Conservation (phyloP, 1,140 invertebrate genomes). For the Conopomorpha cramerella region DNA sequence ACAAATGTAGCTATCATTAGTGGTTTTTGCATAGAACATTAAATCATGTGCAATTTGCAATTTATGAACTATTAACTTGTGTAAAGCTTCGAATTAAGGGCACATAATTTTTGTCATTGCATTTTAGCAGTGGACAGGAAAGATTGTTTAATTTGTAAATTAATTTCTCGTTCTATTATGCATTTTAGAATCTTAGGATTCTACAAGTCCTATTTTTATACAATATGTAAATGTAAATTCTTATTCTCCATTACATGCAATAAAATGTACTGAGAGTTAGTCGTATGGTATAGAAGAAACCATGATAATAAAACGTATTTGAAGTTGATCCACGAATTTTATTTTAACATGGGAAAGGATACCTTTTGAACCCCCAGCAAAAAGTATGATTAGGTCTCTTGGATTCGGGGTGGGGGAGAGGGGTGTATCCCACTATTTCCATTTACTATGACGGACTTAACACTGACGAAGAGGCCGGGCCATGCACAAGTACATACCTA, state of each 20-base stretch:
- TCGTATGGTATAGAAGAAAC: slow-evolving; percentile 46
- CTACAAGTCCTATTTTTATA: slow-evolving; percentile 59
- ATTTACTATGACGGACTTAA: too few relatives aligned
- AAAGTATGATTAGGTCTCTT: too few relatives aligned
- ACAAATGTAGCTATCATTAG: slow-evolving; percentile 42
- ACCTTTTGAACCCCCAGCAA: too few relatives aligned
- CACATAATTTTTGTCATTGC: slow-evolving; percentile 47
- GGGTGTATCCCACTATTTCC: too few relatives aligned
- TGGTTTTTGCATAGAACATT: slow-evolving; percentile 43
- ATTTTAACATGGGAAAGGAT: too few relatives aligned
- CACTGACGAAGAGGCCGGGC: too few relatives aligned
- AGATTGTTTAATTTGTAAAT: slow-evolving; percentile 43
- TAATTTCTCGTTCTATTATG: slow-evolving; percentile 50
- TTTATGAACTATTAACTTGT: slow-evolving; percentile 24
- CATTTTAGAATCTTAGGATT: slow-evolving; percentile 47
- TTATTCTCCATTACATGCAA: slow-evolving; percentile 53
- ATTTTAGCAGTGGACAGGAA: slow-evolving; percentile 49
- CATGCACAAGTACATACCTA: too few relatives aligned
- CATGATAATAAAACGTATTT: slow-evolving; percentile 54
- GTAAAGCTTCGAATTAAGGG: slow-evolving; percentile 30
- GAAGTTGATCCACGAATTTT: slow-evolving; percentile 24
- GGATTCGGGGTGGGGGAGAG: too few relatives aligned
- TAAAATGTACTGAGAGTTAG: slow-evolving; percentile 45
- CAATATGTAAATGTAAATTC: slow-evolving; percentile 56
- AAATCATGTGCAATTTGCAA: slow-evolving; percentile 50